Evolutionary conservation across 2,797 vertebrate genomes (phyloP).

Genomic region (Myiothlypis coronata): DNA sequence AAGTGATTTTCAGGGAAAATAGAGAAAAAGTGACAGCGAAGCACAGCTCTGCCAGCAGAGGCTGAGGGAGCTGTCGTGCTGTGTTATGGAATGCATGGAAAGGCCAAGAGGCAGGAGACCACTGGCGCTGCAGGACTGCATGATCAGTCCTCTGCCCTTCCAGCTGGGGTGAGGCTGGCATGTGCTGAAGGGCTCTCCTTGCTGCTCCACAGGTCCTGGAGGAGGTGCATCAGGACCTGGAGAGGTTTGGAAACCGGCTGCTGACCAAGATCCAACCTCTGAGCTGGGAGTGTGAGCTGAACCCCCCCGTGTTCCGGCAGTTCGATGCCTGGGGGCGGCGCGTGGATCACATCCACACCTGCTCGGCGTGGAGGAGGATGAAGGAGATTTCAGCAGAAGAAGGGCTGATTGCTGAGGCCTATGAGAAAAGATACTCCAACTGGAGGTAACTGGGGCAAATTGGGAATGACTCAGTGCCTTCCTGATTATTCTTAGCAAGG

Average conservation of each 20-base stretch:
- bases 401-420: slow-evolving; percentile 79
- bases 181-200: background rate
- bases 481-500: background rate
- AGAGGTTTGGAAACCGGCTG: slow-evolving; percentile 77
- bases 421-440: slow-evolving; percentile 76
- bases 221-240: slow-evolving; percentile 70
- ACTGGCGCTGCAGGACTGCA: background rate
- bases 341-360: slow-evolving; percentile 79
- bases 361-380: slow-evolving; percentile 79
- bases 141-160: background rate
- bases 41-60: background rate
- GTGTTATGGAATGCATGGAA: background rate
- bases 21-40: background rate
- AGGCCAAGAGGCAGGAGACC: background rate
- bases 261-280: slow-evolving; percentile 70
- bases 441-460: slow-evolving; percentile 75
- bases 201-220: slow-evolving; percentile 35
- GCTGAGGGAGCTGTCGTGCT: background rate
- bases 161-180: background rate
- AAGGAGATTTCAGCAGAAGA: slow-evolving; percentile 80
- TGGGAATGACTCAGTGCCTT: background rate
- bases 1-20: background rate
- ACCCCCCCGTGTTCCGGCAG: slow-evolving; percentile 72
- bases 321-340: slow-evolving; percentile 79
- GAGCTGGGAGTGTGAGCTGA: slow-evolving; percentile 79